Conservation (phyloP, 2,113 vertebrate genomes). For the Pandion haliaetus region DNA sequence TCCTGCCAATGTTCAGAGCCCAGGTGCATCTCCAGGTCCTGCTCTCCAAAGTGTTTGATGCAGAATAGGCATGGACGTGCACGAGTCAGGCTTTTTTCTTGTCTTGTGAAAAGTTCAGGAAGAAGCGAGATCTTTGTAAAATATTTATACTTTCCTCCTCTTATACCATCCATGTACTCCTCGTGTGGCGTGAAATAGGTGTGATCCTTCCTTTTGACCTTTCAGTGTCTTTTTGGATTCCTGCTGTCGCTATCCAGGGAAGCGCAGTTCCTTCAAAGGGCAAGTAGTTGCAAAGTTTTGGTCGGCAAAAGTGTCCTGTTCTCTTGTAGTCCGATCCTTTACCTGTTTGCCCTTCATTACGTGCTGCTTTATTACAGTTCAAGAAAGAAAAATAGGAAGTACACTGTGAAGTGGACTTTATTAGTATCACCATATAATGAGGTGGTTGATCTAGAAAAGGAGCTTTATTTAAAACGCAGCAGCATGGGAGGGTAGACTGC, state of each 20-base stretch:
- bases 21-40: background rate
- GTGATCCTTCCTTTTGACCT: background rate
- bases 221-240: background rate
- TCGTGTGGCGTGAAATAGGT: rapidly evolving
- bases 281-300: background rate
- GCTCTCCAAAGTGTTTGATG: background rate
- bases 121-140: too few species aligned
- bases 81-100: background rate
- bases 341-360: background rate
- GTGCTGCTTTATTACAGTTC: background rate
- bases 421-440: background rate
- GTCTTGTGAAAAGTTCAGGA: background rate
- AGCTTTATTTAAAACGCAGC: background rate
- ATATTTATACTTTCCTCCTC: background rate
- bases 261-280: background rate
- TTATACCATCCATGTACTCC: background rate
- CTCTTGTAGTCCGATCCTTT: too few species aligned
- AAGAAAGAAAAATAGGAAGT: too few species aligned
- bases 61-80: background rate
- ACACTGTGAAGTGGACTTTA: background rate
- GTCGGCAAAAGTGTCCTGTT: rapidly evolving
- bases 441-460: background rate
- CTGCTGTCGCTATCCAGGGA: background rate
- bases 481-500: background rate
- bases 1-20: background rate